A percentile compares a stretch with the other conserved stretches of the same genome.
Conservation (phyloP, 1,140 invertebrate species). For the Drosophila setifemur region DNA sequence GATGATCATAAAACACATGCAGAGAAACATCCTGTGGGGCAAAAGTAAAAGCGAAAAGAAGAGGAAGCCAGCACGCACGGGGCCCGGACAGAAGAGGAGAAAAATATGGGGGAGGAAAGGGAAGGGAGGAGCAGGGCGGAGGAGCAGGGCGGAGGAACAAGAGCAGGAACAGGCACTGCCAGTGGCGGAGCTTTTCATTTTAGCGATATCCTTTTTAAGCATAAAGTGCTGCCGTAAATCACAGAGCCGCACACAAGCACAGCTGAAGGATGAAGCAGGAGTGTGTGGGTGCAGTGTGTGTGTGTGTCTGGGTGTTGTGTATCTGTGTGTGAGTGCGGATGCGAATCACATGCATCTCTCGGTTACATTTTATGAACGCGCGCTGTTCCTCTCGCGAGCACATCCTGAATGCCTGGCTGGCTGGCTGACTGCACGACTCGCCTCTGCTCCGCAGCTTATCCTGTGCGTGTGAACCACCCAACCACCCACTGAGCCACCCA, state of each 20-base stretch:
- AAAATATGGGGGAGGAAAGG: background rate
- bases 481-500: too few species aligned
- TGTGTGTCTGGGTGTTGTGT: slow-evolving; percentile 17
- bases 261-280: slow-evolving; percentile 15
- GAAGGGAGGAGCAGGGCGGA: slow-evolving; percentile 1
- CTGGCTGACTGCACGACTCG: slow-evolving; percentile 11
- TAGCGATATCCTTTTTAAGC: slow-evolving; percentile 81
- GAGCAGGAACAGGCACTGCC: slow-evolving; percentile 1
- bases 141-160: slow-evolving; percentile 9
- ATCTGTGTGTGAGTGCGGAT: slow-evolving; percentile 50
- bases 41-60: slow-evolving; percentile 77
- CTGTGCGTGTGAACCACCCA: slow-evolving; percentile 57
- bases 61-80: slow-evolving; percentile 41
- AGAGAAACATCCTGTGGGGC: slow-evolving; percentile 68
- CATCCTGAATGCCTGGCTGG: slow-evolving; percentile 52
- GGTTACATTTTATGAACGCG: slow-evolving; percentile 78
- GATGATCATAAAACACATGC: slow-evolving; percentile 80
- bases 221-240: slow-evolving; percentile 81
- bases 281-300: slow-evolving; percentile 34
- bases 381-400: slow-evolving; percentile 56
- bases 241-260: slow-evolving; percentile 58
- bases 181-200: slow-evolving; percentile 73
- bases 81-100: background rate
- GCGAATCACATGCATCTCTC: slow-evolving; percentile 80
- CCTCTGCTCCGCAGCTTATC: slow-evolving; percentile 45